A percentile compares a stretch with the other conserved stretches of the same genome.
These are phyloP conservation scores for Xiphydria camelus DNA, from an alignment of 2,888 invertebrate species.

Conservation along the genomic window DNA sequence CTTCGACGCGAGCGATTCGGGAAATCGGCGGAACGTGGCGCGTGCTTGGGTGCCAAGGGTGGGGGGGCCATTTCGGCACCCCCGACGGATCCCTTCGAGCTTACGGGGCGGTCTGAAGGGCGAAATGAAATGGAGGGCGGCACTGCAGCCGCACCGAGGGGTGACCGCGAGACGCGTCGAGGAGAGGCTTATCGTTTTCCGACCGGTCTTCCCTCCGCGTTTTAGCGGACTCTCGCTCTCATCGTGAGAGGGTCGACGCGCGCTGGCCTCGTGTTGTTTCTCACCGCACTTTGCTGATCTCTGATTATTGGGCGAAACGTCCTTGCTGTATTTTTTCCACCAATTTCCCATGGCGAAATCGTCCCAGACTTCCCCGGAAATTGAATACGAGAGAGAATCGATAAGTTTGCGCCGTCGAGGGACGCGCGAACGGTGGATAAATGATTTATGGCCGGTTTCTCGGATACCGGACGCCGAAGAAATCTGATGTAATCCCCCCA, in stretches of 20 bases:
- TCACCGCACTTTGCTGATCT: too few relatives aligned
- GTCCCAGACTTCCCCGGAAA: too few relatives aligned
- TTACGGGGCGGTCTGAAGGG: constrained; percentile 31
- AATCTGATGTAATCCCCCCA: constrained; percentile 33
- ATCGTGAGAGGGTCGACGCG: too few relatives aligned
- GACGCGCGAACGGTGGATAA: too few relatives aligned
- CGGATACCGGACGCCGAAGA: constrained; percentile 20
- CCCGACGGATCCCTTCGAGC: constrained; percentile 4
- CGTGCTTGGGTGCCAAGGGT: constrained; percentile 6
- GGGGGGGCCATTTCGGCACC: constrained; percentile 12
- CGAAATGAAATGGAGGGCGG: constrained; percentile 35
- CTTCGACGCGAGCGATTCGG: constrained; percentile 17
- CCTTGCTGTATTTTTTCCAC: too few relatives aligned
- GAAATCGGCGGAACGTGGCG: constrained; percentile 11
- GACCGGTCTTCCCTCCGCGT: background rate
- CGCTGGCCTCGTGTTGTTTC: too few relatives aligned
- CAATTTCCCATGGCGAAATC: too few relatives aligned
- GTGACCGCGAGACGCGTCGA: background rate
- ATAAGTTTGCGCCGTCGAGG: too few relatives aligned
- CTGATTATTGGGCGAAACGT: too few relatives aligned
- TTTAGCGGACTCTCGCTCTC: too few relatives aligned
- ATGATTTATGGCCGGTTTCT: constrained; percentile 29
- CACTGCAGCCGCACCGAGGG: background rate
- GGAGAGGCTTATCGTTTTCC: background rate
- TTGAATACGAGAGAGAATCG: too few relatives aligned